A percentile compares a stretch with the other conserved stretches of the same genome.
Conservation (phyloP, 2,797 vertebrate species). For the Leontocebus nigricollis region DNA sequence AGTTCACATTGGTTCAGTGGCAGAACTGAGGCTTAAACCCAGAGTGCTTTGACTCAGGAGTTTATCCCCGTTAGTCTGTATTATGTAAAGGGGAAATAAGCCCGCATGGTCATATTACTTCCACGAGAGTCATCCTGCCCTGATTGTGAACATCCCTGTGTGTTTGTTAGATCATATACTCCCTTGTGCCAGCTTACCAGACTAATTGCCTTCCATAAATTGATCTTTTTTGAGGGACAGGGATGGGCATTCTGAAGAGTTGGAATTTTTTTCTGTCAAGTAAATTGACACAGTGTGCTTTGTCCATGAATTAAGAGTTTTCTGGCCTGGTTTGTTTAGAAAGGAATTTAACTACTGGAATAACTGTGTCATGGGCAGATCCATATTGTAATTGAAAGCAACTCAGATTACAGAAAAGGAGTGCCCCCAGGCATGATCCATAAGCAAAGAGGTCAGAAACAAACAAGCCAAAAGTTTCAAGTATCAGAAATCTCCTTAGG, state of each 20-base stretch:
- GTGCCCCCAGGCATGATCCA: background rate
- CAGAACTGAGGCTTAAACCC: background rate
- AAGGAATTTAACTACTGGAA: constrained; percentile 15
- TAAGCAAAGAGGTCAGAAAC: background rate
- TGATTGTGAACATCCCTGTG: background rate
- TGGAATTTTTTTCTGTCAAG: constrained; percentile 47
- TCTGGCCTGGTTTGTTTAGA: constrained; percentile 39
- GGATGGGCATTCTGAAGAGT: constrained; percentile 13
- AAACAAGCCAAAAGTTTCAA: background rate
- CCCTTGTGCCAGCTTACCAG: background rate
- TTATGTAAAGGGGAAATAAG: background rate
- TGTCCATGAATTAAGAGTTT: constrained; percentile 46
- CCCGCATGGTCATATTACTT: background rate
- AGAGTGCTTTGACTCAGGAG: background rate
- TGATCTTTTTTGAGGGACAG: background rate
- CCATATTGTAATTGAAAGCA: background rate
- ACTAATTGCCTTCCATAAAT: background rate
- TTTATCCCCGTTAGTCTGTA: background rate
- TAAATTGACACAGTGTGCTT: constrained; percentile 39
- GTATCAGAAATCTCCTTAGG: background rate
- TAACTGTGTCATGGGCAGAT: background rate
- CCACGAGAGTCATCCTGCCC: background rate
- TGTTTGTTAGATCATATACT: background rate
- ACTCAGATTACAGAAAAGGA: background rate
- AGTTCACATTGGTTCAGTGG: background rate